Evolutionary conservation across 1,140 invertebrate genomes (phyloP).

Genomic region (Drosophila sp.): DNA sequence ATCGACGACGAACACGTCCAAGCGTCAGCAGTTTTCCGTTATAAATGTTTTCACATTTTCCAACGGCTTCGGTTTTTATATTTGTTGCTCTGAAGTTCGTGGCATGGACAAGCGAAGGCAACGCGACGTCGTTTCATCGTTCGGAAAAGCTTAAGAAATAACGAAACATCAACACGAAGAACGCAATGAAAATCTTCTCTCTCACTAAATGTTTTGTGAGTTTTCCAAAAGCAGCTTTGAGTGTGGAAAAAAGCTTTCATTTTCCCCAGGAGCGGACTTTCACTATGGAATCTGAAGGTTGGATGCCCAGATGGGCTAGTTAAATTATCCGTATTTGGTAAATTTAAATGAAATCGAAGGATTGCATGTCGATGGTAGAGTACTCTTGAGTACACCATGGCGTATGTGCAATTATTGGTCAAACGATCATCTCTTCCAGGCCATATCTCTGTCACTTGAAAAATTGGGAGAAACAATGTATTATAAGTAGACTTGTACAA

Average conservation of each 20-base stretch:
- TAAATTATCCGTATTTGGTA: no score
- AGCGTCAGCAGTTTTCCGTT: conserved; percentile 67
- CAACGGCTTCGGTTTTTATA: conserved; percentile 64
- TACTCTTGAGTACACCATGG: no score
- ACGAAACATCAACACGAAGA: background rate
- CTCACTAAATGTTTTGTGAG: conserved; percentile 2
- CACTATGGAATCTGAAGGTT: background rate
- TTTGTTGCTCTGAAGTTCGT: conserved; percentile 53
- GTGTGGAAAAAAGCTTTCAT: conserved; percentile 48
- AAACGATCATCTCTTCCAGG: no score
- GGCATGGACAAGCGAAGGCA: conserved; percentile 57
- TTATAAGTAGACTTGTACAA: no score
- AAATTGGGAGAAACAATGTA: no score
- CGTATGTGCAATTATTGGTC: no score
- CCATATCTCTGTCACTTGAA: no score
- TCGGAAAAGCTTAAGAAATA: conserved; percentile 13
- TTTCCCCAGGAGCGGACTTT: conserved; percentile 5
- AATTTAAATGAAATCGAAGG: no score
- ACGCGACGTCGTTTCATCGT: conserved; percentile 21
- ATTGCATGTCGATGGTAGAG: no score
- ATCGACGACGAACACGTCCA: conserved; percentile 47
- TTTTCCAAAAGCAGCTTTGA: conserved; percentile 62
- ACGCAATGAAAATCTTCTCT: conserved; percentile 7
- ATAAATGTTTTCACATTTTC: conserved; percentile 65
- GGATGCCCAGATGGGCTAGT: no score